Base-by-base conservation (phyloP, 2,797 vertebrate genomes). In the Cercopithecus petaurista region DNA sequence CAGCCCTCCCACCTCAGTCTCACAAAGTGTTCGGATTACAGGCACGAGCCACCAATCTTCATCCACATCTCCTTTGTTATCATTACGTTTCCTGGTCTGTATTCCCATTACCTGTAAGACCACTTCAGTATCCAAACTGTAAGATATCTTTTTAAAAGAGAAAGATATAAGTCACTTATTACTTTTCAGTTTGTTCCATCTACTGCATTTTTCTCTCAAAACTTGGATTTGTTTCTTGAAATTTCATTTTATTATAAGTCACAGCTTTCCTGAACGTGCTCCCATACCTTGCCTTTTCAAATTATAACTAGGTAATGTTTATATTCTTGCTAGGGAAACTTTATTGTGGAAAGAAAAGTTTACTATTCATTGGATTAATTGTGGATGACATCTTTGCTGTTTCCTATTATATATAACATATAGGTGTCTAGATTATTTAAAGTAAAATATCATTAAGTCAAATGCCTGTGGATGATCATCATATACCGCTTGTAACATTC, bases 201-300 rank as follows among this genome's bases (percentile, higher is more conserved):
- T 80, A 39, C 33, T 64, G 81, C 3, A 7, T 48, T 89, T 92
- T 91, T 55, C 30, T 81, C 8, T 14, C 57, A 55, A 64, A 72
- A 83, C 30, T 84, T 80, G 36, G 28, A 55, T 88, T 89, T 96
- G 11, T 79, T 82, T 70, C 76, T 96, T 97, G 55, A 86, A 90
- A 75, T 86, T 85, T 67, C 48, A 33, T 12, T 84, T 90, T 64
- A 84, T 33, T 75, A 0, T 77, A 30, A n/a, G 21, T 85, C 70
- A 88, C 4, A 88, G 14, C 8, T 96, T 92, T 59, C 41, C 57
- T 93, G 61, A 89, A 64, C 7, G 75, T 87, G 9, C 61, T 85
- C 15, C 5, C 28, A 4, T 70, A 19, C 7, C 52, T 85, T 88
- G 9, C 14, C 24, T 30, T 1, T 22, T 94, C 5, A 92, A 30